phyloP scores from a whole-genome alignment of 2,888 invertebrate species.

The Unio pictorum region DNA sequence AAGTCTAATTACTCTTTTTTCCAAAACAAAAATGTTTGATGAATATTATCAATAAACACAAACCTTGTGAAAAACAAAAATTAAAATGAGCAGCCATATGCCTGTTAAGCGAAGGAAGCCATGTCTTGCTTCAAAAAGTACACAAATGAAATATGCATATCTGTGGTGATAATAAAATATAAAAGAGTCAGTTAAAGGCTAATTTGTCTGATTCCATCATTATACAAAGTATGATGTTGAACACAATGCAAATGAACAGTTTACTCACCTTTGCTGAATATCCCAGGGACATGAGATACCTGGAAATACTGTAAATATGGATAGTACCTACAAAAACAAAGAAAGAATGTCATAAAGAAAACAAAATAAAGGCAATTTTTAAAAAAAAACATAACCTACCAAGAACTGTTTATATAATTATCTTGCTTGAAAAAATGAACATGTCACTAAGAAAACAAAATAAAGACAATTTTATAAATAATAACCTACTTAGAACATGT shows the following conservation, averaged over 20 bases:
- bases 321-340: slow-evolving; percentile 63
- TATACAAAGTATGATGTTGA: no score
- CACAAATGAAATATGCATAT: no score
- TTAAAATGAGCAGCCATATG: no score
- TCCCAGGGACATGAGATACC: slow-evolving; percentile 70
- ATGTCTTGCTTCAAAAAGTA: no score
- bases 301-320: slow-evolving; percentile 69
- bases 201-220: no score
- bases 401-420: not conserved
- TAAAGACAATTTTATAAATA: not conserved
- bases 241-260: not conserved
- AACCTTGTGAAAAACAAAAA: no score
- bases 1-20: no score
- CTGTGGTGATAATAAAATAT: no score
- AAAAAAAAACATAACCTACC: not conserved
- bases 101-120: no score
- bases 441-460: not conserved
- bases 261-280: slow-evolving; percentile 63
- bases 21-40: no score
- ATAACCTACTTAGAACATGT: not conserved
- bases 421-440: not conserved
- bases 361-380: not conserved
- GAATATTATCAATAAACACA: no score
- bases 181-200: no score
- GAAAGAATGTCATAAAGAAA: not conserved